phyloP scores from a whole-genome alignment of 1,140 invertebrate genomes.

The Aphis gossypii region DNA sequence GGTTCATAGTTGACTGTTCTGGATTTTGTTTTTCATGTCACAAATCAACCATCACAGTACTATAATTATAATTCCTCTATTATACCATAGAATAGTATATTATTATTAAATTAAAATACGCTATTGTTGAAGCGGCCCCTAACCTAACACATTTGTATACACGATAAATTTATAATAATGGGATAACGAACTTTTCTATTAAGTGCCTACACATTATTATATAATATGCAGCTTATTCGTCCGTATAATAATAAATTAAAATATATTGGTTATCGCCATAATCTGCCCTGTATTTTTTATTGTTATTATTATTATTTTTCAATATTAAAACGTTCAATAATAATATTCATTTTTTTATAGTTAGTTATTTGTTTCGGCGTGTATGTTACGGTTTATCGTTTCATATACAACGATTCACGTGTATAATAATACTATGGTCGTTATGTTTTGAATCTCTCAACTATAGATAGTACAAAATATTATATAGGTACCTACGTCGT shows the following conservation, averaged over 20 bases:
- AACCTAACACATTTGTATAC: neutral
- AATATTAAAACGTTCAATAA: neutral
- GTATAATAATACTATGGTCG: neutral
- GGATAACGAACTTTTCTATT: neutral
- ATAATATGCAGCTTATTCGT: neutral
- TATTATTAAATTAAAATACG: no score
- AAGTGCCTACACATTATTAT: neutral
- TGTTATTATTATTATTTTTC: neutral
- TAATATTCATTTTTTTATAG: neutral
- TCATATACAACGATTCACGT: neutral
- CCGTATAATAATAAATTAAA: neutral
- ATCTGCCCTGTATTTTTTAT: neutral
- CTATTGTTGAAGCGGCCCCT: neutral
- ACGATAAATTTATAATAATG: neutral
- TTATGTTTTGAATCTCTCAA: neutral
- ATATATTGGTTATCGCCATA: neutral
- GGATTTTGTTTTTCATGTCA: neutral
- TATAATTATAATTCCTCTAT: neutral
- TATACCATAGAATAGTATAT: neutral
- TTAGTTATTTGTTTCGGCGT: neutral
- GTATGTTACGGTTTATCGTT: neutral
- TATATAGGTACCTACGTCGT: neutral
- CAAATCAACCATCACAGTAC: neutral
- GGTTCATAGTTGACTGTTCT: neutral
- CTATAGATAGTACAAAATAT: neutral